phyloP scores from a whole-genome alignment of 2,113 vertebrate genomes.

The Anser brachyrhynchus region DNA sequence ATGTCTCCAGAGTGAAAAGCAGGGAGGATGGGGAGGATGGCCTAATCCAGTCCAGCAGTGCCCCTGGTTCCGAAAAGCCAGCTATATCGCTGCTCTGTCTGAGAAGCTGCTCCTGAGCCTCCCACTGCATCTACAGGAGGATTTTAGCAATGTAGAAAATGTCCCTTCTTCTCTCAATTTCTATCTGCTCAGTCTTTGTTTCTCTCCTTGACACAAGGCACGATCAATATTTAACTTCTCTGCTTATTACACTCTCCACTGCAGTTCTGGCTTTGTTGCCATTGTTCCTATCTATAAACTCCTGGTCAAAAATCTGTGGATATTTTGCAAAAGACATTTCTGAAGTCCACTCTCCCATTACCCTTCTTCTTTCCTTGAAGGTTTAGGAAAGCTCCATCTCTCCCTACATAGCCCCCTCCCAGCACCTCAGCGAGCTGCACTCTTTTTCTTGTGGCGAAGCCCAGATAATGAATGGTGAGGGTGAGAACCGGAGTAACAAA shows the following conservation, averaged over 20 bases:
- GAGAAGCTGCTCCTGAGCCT: not conserved
- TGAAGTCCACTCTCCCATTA: not conserved
- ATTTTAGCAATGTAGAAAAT: not conserved
- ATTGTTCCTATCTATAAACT: not conserved
- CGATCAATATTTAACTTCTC: slow-evolving; percentile 28
- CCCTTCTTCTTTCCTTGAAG: not conserved
- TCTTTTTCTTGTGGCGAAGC: not conserved
- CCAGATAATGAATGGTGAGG: not conserved
- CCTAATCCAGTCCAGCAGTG: not conserved
- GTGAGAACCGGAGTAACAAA: not conserved
- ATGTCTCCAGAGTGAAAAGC: not conserved
- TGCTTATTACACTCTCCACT: not conserved
- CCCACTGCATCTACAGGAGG: not conserved
- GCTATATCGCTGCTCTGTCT: not conserved
- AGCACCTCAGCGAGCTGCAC: not conserved
- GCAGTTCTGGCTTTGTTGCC: not conserved
- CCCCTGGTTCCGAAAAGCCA: not conserved
- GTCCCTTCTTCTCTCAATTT: not conserved
- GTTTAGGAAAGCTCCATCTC: not conserved
- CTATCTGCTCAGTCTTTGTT: not conserved
- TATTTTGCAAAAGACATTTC: not conserved
- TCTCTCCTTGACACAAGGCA: not conserved
- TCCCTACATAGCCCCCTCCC: not conserved
- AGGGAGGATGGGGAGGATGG: not conserved
- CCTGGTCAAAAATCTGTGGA: not conserved